A percentile compares a stretch with the other conserved stretches of the same genome.
Conservation (phyloP, 2,113 vertebrate species). For the Progne subis region DNA sequence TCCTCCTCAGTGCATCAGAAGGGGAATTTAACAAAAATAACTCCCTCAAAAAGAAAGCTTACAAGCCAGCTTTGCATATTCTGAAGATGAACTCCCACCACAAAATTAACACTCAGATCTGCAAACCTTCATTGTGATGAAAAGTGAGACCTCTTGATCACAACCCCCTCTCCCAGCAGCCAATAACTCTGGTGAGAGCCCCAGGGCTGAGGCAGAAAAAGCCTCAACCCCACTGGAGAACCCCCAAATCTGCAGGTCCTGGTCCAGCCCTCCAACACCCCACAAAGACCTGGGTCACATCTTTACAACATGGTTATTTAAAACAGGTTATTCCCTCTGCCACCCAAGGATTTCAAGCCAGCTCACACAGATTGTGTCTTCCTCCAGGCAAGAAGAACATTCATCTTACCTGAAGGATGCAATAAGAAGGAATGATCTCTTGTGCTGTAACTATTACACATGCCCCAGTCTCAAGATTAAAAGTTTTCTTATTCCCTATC, state of each 20-base stretch:
- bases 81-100: not conserved
- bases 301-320: not conserved
- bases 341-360: not conserved
- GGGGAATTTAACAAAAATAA: not conserved
- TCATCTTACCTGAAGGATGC: not conserved
- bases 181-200: not conserved
- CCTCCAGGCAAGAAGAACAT: not conserved
- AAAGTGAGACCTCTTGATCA: not conserved
- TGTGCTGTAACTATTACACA: not conserved
- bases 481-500: not conserved
- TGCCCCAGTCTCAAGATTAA: not conserved
- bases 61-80: not conserved
- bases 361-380: not conserved
- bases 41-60: not conserved
- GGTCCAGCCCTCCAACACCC: not conserved
- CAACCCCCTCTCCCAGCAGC: not conserved
- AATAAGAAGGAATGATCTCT: not conserved
- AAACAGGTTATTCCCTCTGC: constrained; percentile 9
- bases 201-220: not conserved
- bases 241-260: not conserved
- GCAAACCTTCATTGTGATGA: not conserved
- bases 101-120: not conserved
- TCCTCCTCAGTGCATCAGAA: not conserved
- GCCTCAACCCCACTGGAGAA: not conserved
- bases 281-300: not conserved